Evolutionary conservation across 2,888 invertebrate species (phyloP), one percentile per base, ranked within the genome.

Genomic region (Apamea monoglypha): DNA sequence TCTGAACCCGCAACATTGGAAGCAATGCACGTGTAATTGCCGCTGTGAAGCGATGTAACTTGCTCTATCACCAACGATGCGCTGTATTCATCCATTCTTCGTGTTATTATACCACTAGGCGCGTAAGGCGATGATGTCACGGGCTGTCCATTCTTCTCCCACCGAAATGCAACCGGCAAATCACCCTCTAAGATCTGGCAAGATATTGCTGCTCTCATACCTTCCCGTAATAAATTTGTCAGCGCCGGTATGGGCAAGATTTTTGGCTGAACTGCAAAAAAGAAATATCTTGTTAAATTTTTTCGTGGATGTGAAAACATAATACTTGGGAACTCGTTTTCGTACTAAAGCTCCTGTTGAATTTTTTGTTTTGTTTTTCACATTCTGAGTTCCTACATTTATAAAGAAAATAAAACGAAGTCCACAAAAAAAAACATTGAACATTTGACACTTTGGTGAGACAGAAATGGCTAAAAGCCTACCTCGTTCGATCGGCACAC

Each of bases 151-250:
- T 99, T 98, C 95, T 99, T 98, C 92, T 98, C 98, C 99, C 99
- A 99, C 76, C 98, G 98, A 96, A 99, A 98, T 88, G 98, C 98
- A 90, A 99, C 98, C 71, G 99, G 99, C 90, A 99, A 97, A 96
- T 99, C 99, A 40, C 99, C 99, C 96, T 99, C 98, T 93, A 99
- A 97, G 93, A 99, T 98, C 96, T 98, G 98, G 94, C 99, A 99
- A 88, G 98, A 98, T 93, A 99, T 98, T 82, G 98, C 98, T 56
- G 98, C 98, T 89, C 99, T 97, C 98, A 99, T 98, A 79, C 98
- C 98, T 96, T 98, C 98, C 66, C 98, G 97, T 84, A 98, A 96
- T 93, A 98, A 97, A 94, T 98, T 98, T 82, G 98, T 98, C 97
- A 98, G 97, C 64, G 98, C 98, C 92, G 98, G 98, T 92, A 98